Conservation (phyloP, 1,140 invertebrate species). For the Tetramorium parvispinum region DNA sequence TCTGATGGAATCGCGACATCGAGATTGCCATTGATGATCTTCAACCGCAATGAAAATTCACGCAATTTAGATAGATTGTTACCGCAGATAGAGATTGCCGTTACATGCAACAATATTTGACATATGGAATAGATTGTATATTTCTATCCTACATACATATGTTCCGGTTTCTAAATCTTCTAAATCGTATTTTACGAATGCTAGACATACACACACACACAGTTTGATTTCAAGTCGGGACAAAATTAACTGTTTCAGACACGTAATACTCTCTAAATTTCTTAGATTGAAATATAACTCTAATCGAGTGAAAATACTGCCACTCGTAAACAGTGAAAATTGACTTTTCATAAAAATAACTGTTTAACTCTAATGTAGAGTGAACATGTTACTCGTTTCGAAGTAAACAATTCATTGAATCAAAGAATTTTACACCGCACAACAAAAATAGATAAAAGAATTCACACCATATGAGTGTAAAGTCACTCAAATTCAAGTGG, state of each 20-base stretch:
- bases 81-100: conserved; percentile 51
- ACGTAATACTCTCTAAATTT: too few species aligned
- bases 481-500: too few species aligned
- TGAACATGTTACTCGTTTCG: too few species aligned
- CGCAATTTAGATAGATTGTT: conserved; percentile 47
- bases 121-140: neutral
- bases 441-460: too few species aligned
- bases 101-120: conserved; percentile 5
- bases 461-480: too few species aligned
- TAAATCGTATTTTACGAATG: neutral
- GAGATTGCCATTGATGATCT: conserved; percentile 43
- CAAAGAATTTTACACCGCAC: too few species aligned
- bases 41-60: conserved; percentile 53
- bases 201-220: neutral
- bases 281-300: too few species aligned
- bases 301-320: too few species aligned
- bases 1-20: conserved; percentile 43
- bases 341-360: too few species aligned
- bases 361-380: too few species aligned
- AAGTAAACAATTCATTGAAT: too few species aligned
- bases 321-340: too few species aligned
- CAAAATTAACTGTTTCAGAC: neutral
- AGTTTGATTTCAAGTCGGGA: neutral
- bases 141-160: neutral
- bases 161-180: neutral